Evolutionary conservation across 2,113 vertebrate species (phyloP), one percentile per base, ranked within the genome.

Genomic region (Ictidomys tridecemlineatus): DNA sequence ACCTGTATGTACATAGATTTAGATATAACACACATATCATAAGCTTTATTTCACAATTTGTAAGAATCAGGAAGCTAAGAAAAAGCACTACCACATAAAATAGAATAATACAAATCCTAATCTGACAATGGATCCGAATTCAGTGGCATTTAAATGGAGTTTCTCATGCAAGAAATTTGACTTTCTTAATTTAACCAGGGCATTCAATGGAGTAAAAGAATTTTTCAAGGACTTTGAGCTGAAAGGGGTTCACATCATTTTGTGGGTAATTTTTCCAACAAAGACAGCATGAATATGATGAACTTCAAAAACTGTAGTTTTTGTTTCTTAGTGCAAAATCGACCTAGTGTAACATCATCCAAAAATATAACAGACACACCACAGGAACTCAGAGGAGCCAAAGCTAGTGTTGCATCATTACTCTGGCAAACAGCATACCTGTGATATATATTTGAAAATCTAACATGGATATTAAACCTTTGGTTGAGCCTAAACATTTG

Each of bases 121-220:
- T 20, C 51, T 88, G 30, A 80, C 26, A 95, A 13, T 58, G 39
- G 16, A 51, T 79, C 58, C 53, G 12, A 58, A 80, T 77, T 80
- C 34, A 63, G 0, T 53, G n/a, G 37, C 39, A 24, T 63, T 61
- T 85, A 79, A 92, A 89, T 76, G 10, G n/a, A 74, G 13, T 13
- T 80, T 30, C 61, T 74, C 74, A 53, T 80, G 17, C 63, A 69
- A 17, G 76, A 37, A 80, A 95, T 45, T 65, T 65, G 32, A 84
- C 58, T 95, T 79, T 89, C 39, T 83, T 94, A 83, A 95, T 61
- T 93, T 51, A 92, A 82, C n/a, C 28, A 82, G 73, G 10, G 13
- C 32, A 84, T 90, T 97, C 72, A 80, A 1, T 67, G 51, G 67
- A 67, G 22, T 94, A 28, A 39, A 93, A 92, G 48, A 73, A 91